Conservation (phyloP, 2,113 vertebrate genomes). For the Rhinopithecus roxellana region DNA sequence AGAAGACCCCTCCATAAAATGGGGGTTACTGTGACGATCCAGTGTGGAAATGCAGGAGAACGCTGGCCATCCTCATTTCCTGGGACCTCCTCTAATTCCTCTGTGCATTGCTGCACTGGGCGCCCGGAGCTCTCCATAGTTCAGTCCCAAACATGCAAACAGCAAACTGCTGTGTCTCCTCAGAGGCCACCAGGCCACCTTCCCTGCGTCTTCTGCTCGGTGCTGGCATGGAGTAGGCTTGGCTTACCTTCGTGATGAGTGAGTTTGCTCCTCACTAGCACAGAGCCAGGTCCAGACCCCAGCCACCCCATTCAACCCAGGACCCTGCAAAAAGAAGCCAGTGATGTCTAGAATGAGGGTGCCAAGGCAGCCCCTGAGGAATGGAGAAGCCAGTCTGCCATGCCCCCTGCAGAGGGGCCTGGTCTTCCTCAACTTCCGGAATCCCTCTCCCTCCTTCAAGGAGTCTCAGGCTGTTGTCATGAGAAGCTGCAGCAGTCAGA, state of each 20-base stretch:
- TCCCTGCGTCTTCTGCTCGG: fast-evolving
- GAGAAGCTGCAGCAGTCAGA: background rate
- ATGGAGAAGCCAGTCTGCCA: fast-evolving
- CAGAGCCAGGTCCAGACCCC: fast-evolving
- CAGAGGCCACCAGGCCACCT: background rate
- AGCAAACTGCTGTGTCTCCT: background rate
- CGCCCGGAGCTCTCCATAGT: fast-evolving
- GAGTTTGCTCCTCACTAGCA: fast-evolving
- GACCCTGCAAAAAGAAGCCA: background rate
- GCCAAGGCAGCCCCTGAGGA: background rate
- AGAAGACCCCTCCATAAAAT: background rate
- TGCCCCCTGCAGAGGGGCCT: background rate
- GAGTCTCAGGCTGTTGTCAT: fast-evolving
- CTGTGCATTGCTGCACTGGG: background rate
- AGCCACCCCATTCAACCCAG: fast-evolving
- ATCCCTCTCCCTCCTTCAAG: no score
- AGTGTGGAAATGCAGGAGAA: fast-evolving
- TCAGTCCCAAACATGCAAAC: fast-evolving
- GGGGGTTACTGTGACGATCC: background rate
- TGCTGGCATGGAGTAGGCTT: fast-evolving
- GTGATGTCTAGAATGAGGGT: fast-evolving
- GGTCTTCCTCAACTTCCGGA: background rate
- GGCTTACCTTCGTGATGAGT: background rate
- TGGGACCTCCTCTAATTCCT: fast-evolving
- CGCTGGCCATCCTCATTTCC: fast-evolving